A percentile compares a stretch with the other conserved stretches of the same genome.
Conservation (phyloP, 1,140 invertebrate genomes). For the Hermetia illucens region DNA sequence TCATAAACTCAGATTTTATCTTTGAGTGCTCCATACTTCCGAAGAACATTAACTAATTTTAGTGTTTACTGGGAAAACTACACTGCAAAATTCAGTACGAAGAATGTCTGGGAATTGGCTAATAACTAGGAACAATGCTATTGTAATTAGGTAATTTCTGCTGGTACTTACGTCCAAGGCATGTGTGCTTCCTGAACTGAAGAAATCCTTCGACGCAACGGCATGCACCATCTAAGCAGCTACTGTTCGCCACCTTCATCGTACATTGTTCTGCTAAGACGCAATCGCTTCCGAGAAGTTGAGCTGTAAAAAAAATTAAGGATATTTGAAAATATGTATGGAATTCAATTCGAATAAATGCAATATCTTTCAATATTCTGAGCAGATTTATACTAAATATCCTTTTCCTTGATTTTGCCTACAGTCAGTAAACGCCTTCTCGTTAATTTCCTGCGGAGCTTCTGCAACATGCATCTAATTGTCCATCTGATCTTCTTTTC, state of each 20-base stretch:
- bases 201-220: conserved; percentile 65
- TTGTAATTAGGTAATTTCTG: conserved; percentile 13
- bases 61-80: too few relatives aligned
- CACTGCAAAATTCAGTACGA: too few relatives aligned
- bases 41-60: too few relatives aligned
- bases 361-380: too few relatives aligned
- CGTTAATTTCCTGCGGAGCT: too few relatives aligned
- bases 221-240: conserved; percentile 56
- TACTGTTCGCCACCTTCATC: conserved; percentile 64
- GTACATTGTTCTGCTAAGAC: conserved; percentile 56
- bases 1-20: too few relatives aligned
- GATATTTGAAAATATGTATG: too few relatives aligned
- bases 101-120: too few relatives aligned
- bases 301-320: conserved; percentile 47
- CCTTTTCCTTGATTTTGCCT: conserved; percentile 8
- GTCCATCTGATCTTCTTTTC: too few relatives aligned
- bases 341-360: too few relatives aligned
- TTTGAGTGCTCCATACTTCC: too few relatives aligned
- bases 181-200: conserved; percentile 74
- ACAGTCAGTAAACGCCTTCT: background rate
- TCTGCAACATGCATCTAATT: too few relatives aligned
- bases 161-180: conserved; percentile 65
- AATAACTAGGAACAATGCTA: conserved; percentile 6
- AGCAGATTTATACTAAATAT: conserved; percentile 12
- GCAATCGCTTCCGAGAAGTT: conserved; percentile 61